Evolutionary conservation across 1,140 invertebrate species (phyloP).

Genomic region (Prorops nasuta): DNA sequence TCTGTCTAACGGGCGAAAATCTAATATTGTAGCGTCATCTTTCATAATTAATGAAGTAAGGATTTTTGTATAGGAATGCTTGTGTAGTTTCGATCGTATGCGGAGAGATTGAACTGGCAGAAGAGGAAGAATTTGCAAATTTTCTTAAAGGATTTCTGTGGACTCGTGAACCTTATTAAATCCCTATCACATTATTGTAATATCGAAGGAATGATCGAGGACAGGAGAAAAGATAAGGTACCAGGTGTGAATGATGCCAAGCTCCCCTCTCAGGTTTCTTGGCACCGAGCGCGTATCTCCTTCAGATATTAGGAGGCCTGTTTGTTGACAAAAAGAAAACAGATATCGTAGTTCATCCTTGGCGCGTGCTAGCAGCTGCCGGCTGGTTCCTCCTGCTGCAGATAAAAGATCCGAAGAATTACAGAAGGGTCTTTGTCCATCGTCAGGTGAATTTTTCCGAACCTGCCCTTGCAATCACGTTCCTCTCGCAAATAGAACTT

Average conservation of each 20-base stretch:
- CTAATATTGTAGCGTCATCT: too few relatives aligned
- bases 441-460: conserved; percentile 46
- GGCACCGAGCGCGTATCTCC: conserved; percentile 22
- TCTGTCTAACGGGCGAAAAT: too few relatives aligned
- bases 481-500: conserved; percentile 20
- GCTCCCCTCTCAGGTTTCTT: conserved; percentile 5
- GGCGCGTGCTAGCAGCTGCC: conserved; percentile 45
- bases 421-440: conserved; percentile 28
- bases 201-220: background rate
- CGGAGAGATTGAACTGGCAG: too few relatives aligned
- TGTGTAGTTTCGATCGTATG: too few relatives aligned
- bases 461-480: conserved; percentile 19
- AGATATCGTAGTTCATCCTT: conserved; percentile 39
- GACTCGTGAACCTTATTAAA: too few relatives aligned
- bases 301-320: conserved; percentile 28
- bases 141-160: too few relatives aligned
- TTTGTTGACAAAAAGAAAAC: conserved; percentile 35
- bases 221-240: background rate
- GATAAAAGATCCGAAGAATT: conserved; percentile 31
- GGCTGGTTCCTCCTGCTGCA: conserved; percentile 28
- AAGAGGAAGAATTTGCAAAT: too few relatives aligned
- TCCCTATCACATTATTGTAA: too few relatives aligned
- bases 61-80: too few relatives aligned
- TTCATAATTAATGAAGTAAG: too few relatives aligned
- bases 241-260: conserved; percentile 25